These are phyloP conservation scores for Salminus brasiliensis DNA, from an alignment of 2,113 vertebrate species.

Conservation along the genomic window DNA sequence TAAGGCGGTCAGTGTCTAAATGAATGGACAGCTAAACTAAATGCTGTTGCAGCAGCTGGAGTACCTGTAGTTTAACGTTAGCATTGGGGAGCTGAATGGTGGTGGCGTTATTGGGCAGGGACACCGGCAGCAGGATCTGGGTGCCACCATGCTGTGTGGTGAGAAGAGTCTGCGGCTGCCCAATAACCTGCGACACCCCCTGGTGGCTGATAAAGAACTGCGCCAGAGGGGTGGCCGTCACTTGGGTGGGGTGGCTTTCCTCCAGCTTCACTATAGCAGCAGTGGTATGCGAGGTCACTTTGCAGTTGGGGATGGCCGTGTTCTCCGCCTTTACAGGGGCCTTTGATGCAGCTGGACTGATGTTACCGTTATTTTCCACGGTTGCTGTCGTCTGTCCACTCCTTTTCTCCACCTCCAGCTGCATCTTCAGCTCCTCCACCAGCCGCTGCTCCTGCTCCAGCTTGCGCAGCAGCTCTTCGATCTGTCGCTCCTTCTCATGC, in stretches of 20 bases:
- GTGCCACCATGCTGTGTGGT: constrained; percentile 81
- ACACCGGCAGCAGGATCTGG: constrained; percentile 89
- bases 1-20: too few relatives aligned
- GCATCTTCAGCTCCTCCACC: constrained; percentile 95
- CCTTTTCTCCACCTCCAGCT: constrained; percentile 93
- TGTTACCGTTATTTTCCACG: constrained; percentile 14
- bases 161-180: constrained; percentile 85
- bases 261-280: constrained; percentile 72
- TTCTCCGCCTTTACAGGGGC: constrained; percentile 68
- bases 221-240: constrained; percentile 70
- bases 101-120: constrained; percentile 80
- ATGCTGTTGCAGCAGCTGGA: not conserved
- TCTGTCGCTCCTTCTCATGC: constrained; percentile 96
- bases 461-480: constrained; percentile 92
- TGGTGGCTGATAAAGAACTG: constrained; percentile 87
- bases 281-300: constrained; percentile 49
- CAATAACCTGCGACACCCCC: constrained; percentile 81
- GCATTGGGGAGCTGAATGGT: constrained; percentile 86
- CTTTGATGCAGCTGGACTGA: constrained; percentile 34
- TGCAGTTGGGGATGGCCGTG: constrained; percentile 62
- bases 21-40: too few relatives aligned
- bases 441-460: constrained; percentile 95
- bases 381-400: constrained; percentile 57
- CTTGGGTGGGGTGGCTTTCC: constrained; percentile 55
- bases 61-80: constrained; percentile 86